A percentile compares a stretch with the other conserved stretches of the same genome.
phyloP scores from a whole-genome alignment of 2,797 vertebrate genomes.

The Chaenodraco wilsoni region DNA sequence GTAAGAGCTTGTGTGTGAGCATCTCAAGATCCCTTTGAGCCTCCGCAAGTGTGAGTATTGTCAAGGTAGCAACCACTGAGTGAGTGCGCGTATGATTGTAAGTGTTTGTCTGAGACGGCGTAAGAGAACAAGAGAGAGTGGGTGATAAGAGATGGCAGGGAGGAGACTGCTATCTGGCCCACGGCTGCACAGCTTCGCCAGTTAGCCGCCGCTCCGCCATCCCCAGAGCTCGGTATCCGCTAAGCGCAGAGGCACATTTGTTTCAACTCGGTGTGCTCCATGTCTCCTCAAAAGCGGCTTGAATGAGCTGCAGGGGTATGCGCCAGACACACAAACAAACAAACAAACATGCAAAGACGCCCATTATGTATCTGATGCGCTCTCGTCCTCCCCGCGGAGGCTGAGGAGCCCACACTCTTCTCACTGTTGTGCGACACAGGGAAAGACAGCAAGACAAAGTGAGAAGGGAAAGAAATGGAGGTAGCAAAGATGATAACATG shows the following conservation, averaged over 20 bases:
- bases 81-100: slow-evolving; percentile 23
- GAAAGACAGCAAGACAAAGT: slow-evolving; percentile 29
- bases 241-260: slow-evolving; percentile 42
- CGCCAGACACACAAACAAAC: slow-evolving; percentile 39
- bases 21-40: slow-evolving; percentile 53
- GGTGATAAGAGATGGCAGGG: slow-evolving; percentile 37
- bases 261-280: slow-evolving; percentile 53
- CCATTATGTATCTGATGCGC: slow-evolving; percentile 49
- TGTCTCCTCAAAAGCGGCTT: slow-evolving; percentile 59
- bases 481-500: slow-evolving; percentile 25
- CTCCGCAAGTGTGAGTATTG: slow-evolving; percentile 55
- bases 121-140: slow-evolving; percentile 28
- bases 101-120: slow-evolving; percentile 61
- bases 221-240: slow-evolving; percentile 49
- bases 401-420: slow-evolving; percentile 47
- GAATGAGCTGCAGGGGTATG: slow-evolving; percentile 63
- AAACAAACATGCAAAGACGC: slow-evolving; percentile 66
- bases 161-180: slow-evolving; percentile 57
- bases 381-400: slow-evolving; percentile 43
- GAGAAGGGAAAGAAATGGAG: slow-evolving; percentile 15
- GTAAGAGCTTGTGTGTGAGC: slow-evolving; percentile 22
- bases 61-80: slow-evolving; percentile 39
- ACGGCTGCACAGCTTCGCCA: slow-evolving; percentile 51
- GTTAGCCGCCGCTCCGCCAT: slow-evolving; percentile 31
- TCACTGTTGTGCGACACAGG: slow-evolving; percentile 43